These are phyloP conservation scores for Rhyacophila evoluta DNA, from an alignment of 2,888 invertebrate genomes.

Conservation along the genomic window DNA sequence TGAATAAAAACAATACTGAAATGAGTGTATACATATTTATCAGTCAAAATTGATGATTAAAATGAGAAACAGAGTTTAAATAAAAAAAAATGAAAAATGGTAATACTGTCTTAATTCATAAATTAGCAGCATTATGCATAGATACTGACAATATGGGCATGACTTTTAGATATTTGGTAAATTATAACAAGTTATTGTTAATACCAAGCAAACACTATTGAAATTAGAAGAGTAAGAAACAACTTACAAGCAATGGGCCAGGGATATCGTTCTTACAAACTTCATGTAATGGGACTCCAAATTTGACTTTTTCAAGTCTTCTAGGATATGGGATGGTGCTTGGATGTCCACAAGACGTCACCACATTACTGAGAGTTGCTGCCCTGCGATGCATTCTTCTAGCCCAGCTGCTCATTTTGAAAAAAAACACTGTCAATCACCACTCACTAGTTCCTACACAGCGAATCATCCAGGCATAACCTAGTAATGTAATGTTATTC, in stretches of 20 bases:
- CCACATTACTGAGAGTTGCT: conserved; percentile 90
- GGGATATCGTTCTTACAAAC: conserved; percentile 97
- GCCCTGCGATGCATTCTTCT: conserved; percentile 93
- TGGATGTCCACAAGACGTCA: conserved; percentile 87
- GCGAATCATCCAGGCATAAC: conserved; percentile 40
- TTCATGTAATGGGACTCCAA: conserved; percentile 91
- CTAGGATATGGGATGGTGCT: conserved; percentile 63
- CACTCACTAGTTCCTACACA: conserved; percentile 25
- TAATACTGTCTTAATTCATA: not conserved
- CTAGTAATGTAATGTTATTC: conserved; percentile 31
- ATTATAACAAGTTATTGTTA: not conserved
- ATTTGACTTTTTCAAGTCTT: conserved; percentile 92
- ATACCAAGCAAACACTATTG: not conserved
- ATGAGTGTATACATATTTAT: too few species aligned
- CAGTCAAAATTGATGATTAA: too few species aligned
- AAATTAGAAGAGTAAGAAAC: not conserved
- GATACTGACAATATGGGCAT: not conserved
- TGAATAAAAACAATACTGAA: too few species aligned
- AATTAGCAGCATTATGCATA: not conserved
- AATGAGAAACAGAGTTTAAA: too few species aligned
- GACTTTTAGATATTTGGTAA: too few species aligned
- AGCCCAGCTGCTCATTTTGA: conserved; percentile 90
- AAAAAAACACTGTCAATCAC: conserved; percentile 28
- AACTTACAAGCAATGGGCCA: conserved; percentile 87
- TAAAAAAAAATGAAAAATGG: too few species aligned